Evolutionary conservation across 2,888 invertebrate genomes (phyloP).

Genomic region (Eristalis pertinax): DNA sequence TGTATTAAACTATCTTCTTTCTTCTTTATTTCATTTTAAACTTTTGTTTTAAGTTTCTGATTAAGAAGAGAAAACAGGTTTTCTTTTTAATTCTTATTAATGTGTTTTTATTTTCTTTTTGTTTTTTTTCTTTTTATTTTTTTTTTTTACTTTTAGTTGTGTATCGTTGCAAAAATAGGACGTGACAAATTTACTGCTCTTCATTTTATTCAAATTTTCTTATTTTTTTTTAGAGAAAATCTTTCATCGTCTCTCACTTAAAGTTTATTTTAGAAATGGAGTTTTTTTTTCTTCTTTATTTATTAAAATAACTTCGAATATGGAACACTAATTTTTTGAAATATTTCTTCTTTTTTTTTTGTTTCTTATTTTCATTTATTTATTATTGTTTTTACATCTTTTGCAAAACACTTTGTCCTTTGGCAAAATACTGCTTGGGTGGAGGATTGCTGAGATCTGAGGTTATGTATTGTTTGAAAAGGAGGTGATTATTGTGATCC

Average conservation of each 20-base stretch:
- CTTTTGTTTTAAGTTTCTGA: slow-evolving; percentile 15
- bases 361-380: slow-evolving; percentile 21
- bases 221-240: slow-evolving; percentile 26
- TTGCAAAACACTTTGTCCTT: slow-evolving; percentile 8
- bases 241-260: slow-evolving; percentile 26
- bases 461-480: too few species aligned
- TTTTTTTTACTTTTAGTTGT: slow-evolving; percentile 58
- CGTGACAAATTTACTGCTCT: slow-evolving; percentile 76
- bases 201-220: slow-evolving; percentile 9
- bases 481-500: too few species aligned
- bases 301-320: slow-evolving; percentile 50
- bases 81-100: slow-evolving; percentile 39
- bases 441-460: neutral
- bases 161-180: slow-evolving; percentile 82
- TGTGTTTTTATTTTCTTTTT: slow-evolving; percentile 53
- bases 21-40: slow-evolving; percentile 59
- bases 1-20: slow-evolving; percentile 54
- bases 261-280: slow-evolving; percentile 48
- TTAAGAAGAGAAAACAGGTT: slow-evolving; percentile 25
- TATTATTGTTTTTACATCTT: slow-evolving; percentile 25
- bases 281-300: slow-evolving; percentile 31
- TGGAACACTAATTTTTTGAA: slow-evolving; percentile 48
- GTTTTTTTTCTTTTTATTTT: slow-evolving; percentile 53
- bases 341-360: slow-evolving; percentile 23
- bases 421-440: slow-evolving; percentile 26